Evolutionary conservation across 2,888 invertebrate genomes (phyloP).

Genomic region (Spilosoma lubricipeda): DNA sequence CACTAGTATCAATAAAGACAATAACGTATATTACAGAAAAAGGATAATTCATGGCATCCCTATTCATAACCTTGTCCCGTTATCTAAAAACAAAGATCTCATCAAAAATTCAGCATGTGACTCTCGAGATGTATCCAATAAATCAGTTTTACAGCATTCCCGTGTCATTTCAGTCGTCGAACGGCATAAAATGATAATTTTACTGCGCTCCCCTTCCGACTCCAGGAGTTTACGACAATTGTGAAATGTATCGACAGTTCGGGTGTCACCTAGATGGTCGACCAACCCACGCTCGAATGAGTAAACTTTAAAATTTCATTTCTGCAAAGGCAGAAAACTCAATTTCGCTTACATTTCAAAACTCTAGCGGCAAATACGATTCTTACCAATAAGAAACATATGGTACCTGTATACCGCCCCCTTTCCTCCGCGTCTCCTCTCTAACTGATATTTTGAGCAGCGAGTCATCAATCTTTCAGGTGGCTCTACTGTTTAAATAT

Average conservation of each 20-base stretch:
- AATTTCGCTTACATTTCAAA: conserved; percentile 50
- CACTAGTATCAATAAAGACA: not conserved
- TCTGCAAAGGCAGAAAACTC: conserved; percentile 53
- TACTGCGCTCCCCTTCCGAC: conserved; percentile 85
- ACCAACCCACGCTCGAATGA: conserved; percentile 51
- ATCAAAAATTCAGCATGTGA: conserved; percentile 85
- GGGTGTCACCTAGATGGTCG: conserved; percentile 81
- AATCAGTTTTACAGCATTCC: conserved; percentile 86
- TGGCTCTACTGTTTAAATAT: conserved; percentile 68
- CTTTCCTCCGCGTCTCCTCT: conserved; percentile 57
- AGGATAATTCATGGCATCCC: conserved; percentile 15
- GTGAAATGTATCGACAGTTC: conserved; percentile 87
- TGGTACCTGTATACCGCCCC: conserved; percentile 65
- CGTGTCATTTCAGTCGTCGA: conserved; percentile 86
- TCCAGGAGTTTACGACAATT: conserved; percentile 85
- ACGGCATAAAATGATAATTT: conserved; percentile 87
- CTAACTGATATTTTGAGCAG: conserved; percentile 73
- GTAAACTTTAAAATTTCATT: conserved; percentile 50
- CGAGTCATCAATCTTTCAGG: conserved; percentile 81
- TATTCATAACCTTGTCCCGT: conserved; percentile 55
- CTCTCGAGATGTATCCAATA: conserved; percentile 83
- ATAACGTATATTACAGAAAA: not conserved
- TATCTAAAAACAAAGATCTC: conserved; percentile 81
- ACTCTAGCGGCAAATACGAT: conserved; percentile 37
- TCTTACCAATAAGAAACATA: conserved; percentile 70